A percentile compares a stretch with the other conserved stretches of the same genome.
Conservation (phyloP, 2,113 vertebrate species). For the Poeciliopsis retropinna region DNA sequence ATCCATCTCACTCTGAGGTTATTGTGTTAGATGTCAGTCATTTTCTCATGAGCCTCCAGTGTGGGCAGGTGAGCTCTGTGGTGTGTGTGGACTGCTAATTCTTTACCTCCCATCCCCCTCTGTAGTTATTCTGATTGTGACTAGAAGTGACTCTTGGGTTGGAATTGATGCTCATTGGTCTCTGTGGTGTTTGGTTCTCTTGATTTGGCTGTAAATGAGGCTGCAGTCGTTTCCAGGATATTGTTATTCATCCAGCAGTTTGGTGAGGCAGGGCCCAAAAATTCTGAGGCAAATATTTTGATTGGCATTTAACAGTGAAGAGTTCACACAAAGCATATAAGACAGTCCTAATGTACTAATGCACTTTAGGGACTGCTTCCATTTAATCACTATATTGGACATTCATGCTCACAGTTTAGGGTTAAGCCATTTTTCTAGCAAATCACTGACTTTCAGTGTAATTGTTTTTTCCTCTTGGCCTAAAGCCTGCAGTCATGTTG, state of each 20-base stretch:
- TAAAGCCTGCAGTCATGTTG: slow-evolving; percentile 21
- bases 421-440: neutral
- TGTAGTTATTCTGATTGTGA: neutral
- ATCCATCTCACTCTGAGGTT: neutral
- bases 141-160: neutral
- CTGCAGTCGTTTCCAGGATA: slow-evolving; percentile 23
- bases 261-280: neutral
- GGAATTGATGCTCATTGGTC: neutral
- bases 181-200: neutral
- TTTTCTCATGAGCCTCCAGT: too few relatives aligned
- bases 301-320: neutral
- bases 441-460: slow-evolving; percentile 2
- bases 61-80: too few relatives aligned
- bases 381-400: slow-evolving; percentile 8
- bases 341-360: neutral
- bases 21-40: neutral
- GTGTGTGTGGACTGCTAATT: too few relatives aligned
- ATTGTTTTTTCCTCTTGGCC: slow-evolving; percentile 16
- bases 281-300: neutral
- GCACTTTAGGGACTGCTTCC: neutral
- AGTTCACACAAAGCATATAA: neutral
- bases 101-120: neutral
- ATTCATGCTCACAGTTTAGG: neutral
- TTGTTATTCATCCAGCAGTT: neutral
- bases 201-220: slow-evolving; percentile 23